Evolutionary conservation across 1,140 invertebrate genomes (phyloP).

Genomic region (Dinothrombium tinctorium): DNA sequence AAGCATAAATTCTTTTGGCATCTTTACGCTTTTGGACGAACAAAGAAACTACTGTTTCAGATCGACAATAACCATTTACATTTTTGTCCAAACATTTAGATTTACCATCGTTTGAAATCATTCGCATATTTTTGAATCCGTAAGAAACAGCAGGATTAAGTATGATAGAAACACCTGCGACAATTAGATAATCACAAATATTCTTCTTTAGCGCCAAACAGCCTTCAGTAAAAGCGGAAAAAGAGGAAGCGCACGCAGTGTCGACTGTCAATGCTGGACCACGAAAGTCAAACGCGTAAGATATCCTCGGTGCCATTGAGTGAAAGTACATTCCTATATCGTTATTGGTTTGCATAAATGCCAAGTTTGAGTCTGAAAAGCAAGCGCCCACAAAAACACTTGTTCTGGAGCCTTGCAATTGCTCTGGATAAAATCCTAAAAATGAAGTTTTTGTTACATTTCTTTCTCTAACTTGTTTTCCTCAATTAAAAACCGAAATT

Average conservation of each 20-base stretch:
- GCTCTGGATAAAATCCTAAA: too few relatives aligned
- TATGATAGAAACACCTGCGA: constrained; percentile 42
- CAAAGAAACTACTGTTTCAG: background rate
- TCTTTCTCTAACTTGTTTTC: too few relatives aligned
- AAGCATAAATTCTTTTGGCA: constrained; percentile 25
- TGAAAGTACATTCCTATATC: too few relatives aligned
- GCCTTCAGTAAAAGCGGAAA: background rate
- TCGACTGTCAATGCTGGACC: too few relatives aligned
- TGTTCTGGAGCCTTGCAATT: too few relatives aligned
- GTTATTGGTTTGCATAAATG: too few relatives aligned
- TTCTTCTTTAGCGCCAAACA: background rate
- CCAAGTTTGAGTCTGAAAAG: too few relatives aligned
- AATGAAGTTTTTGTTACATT: too few relatives aligned
- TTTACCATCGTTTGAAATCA: background rate
- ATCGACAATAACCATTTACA: background rate
- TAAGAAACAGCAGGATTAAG: constrained; percentile 35
- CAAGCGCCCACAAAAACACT: too few relatives aligned
- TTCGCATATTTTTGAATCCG: background rate
- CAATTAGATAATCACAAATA: background rate
- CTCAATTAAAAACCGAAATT: too few relatives aligned
- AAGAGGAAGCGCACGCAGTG: background rate
- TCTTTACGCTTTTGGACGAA: background rate
- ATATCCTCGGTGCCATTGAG: too few relatives aligned
- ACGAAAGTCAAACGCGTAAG: too few relatives aligned
- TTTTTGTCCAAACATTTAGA: background rate